Evolutionary conservation across 2,888 invertebrate genomes (phyloP), one percentile per base, ranked within the genome.

Genomic region (Drosophila formosana): DNA sequence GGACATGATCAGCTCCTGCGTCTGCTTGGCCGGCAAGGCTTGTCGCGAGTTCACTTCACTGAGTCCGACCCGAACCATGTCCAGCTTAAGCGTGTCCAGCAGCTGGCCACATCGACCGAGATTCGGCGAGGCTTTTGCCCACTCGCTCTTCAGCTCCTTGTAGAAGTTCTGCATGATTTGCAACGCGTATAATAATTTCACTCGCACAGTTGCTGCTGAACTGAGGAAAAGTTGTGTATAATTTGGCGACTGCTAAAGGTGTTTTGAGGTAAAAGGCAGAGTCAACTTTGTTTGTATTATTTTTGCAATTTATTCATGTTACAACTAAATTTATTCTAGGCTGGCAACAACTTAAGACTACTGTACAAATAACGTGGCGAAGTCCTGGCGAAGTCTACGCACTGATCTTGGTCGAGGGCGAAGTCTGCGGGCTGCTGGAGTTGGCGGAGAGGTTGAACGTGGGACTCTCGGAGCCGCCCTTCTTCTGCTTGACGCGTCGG

Each of bases 401-500:
- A 26, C 66, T 69, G 8, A 65, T 46, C 32, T 76, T 63, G 34
- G 75, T 56, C 3, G 68, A 13, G 0, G 76, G 81, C 4, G 82
- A 74, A 0, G 66, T 47, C 26, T 82, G 82, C 0, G 90, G 86
- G 49, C 90, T 90, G 51, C 55, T 72, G 0, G 88, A 78, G 57
- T 74, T 86, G 71, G 68, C 61, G 7, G 81, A 83, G 9, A 90
- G 71, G 57, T 85, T 91, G 30, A 89, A 92, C 1, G 90, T 91
- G 5, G 92, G 91, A 49, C 91, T 91, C 43, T 96, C 96, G 6
- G 95, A 92, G 88, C 96, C 96, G 78, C 97, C 97, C 89, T 98
- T 98, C 94, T 98, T 98, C 92, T 97, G 95, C 91, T 98, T 98
- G 0, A 98, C 98, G 2, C 98, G 94, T 5, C 98, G 94, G 92